Evolutionary conservation across 2,113 vertebrate species (phyloP), one percentile per base, ranked within the genome.

Genomic region (Thinocorus orbignyianus): DNA sequence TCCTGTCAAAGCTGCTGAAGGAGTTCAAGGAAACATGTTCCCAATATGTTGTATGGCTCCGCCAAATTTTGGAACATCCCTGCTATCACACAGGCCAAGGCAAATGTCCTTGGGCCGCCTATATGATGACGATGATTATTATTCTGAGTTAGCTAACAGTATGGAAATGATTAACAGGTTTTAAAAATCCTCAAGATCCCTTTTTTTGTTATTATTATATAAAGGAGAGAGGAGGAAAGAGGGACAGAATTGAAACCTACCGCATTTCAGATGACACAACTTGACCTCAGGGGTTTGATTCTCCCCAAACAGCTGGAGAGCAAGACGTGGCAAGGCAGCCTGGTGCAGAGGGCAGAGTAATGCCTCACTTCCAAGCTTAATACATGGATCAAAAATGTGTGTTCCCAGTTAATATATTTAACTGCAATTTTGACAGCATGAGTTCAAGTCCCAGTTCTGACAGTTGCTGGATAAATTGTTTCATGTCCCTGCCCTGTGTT

Each of bases 141-240:
- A 76, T 77, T 86, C 37, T 41, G 28, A 48, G 76, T 30, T 54
- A 66, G 41, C 2, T 1, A 78, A n/a, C 0, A 7, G 81, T 70
- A 80, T 92, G 85, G 90, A 93, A 95, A 93, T 79, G 25, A 96
- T 90, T 76, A 85, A 86, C 61, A 58, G 33, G 46, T 68, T 92
- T 89, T 60, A n/a, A 57, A 90, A 70, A 30, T 37, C 51, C 58
- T 86, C 37, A 25, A 17, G 54, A 55, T 69, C 51, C 12, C 14
- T 13, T 72, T 74, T 74, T 22, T 57, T 46, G 49, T 41, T 52
- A 23, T 46, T 64, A n/a, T 35, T 31, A 22, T 35, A 19, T 18
- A 23, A 62, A 37, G 33, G 8, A 19, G 13, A 3, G 35, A 16
- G 10, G 10, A 24, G 37, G 25, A 7, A 22, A 8, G 30, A 30